Percentiles rank a stretch among this genome's conserved stretches.
These are phyloP conservation scores for Muscidifurax raptorellus DNA, from an alignment of 1,140 invertebrate species.

Conservation along the genomic window DNA sequence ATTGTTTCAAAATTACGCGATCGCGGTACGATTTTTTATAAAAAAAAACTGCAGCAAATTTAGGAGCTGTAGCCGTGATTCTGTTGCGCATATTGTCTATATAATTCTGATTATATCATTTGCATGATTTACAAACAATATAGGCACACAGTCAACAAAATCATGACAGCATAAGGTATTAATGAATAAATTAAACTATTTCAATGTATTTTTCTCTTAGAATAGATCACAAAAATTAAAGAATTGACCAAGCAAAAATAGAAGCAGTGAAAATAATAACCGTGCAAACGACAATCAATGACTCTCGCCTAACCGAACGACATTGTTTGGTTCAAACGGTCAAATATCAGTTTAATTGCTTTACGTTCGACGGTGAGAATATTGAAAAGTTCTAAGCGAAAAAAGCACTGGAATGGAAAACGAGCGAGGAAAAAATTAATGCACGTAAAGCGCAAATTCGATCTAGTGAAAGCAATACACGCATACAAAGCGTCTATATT, in stretches of 20 bases:
- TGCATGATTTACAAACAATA: too few relatives aligned
- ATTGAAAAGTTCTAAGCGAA: conserved; percentile 8
- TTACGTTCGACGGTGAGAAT: not conserved
- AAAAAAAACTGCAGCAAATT: too few relatives aligned
- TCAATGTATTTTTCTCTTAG: not conserved
- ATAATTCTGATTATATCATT: too few relatives aligned
- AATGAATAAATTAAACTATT: too few relatives aligned
- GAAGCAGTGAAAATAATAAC: not conserved
- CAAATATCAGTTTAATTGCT: conserved; percentile 37
- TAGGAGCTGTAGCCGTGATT: too few relatives aligned
- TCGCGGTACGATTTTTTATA: too few relatives aligned
- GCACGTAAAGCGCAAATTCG: not conserved
- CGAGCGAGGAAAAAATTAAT: too few relatives aligned
- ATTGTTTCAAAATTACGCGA: not conserved
- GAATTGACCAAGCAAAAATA: not conserved
- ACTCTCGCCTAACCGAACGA: not conserved
- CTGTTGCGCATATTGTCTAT: too few relatives aligned
- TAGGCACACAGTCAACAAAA: too few relatives aligned
- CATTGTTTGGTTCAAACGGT: conserved; percentile 3
- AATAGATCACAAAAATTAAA: too few relatives aligned
- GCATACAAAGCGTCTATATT: too few relatives aligned
- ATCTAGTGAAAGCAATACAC: not conserved
- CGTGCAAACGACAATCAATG: not conserved
- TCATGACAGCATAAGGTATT: too few relatives aligned
- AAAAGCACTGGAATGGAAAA: not conserved